Evolutionary conservation across 2,888 invertebrate genomes (phyloP).

Genomic region (Leptopterna dolabrata): DNA sequence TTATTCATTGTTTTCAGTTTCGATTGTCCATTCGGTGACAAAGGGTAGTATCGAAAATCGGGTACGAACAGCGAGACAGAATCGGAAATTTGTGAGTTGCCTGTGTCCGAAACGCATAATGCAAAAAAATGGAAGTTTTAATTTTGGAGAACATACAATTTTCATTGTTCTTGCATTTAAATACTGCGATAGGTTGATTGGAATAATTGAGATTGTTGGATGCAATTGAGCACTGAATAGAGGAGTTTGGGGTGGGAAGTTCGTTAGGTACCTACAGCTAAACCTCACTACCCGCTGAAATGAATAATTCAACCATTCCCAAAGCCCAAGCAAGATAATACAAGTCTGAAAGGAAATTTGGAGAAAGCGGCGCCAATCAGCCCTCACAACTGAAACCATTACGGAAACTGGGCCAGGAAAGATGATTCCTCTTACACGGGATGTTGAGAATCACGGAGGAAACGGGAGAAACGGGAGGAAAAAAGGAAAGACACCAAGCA

Average conservation of each 20-base stretch:
- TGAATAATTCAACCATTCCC: slow-evolving; percentile 1
- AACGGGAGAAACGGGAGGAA: too few relatives aligned
- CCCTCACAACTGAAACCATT: not conserved
- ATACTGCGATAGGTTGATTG: not conserved
- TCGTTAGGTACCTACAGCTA: not conserved
- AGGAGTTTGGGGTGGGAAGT: not conserved
- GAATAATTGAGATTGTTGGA: not conserved
- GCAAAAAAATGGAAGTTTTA: too few relatives aligned
- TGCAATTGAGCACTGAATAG: not conserved
- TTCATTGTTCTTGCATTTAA: too few relatives aligned
- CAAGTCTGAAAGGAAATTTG: not conserved
- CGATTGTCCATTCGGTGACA: too few relatives aligned
- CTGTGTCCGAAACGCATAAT: too few relatives aligned
- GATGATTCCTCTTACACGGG: not conserved
- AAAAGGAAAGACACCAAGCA: not conserved
- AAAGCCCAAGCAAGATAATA: not conserved
- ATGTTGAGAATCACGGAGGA: not conserved
- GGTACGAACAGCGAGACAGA: too few relatives aligned
- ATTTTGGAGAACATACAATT: too few relatives aligned
- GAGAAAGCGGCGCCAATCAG: not conserved
- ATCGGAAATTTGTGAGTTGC: too few relatives aligned
- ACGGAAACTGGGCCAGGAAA: not conserved
- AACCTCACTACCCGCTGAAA: not conserved
- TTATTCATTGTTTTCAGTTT: too few relatives aligned
- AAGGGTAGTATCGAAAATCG: too few relatives aligned